A percentile compares a stretch with the other conserved stretches of the same genome.
Evolutionary conservation across 1,140 invertebrate genomes (phyloP).

Genomic region (Penaeus chinensis): DNA sequence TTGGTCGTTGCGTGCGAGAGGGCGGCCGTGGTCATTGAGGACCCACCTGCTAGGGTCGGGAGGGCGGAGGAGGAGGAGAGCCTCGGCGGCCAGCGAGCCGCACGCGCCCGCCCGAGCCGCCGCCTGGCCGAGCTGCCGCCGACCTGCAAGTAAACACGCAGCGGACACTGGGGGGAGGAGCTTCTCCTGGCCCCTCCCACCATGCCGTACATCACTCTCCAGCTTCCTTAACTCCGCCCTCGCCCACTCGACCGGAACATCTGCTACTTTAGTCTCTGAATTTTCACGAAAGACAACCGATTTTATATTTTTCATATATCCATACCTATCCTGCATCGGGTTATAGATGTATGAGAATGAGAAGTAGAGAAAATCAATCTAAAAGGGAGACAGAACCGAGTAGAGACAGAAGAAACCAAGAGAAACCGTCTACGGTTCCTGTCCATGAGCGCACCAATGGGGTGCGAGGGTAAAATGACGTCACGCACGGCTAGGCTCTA

Average conservation of each 20-base stretch:
- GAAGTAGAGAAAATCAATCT: slow-evolving; percentile 21
- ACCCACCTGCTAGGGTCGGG: slow-evolving; percentile 49
- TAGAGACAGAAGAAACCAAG: slow-evolving; percentile 45
- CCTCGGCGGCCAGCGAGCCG: slow-evolving; percentile 52
- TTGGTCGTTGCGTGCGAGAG: slow-evolving; percentile 52
- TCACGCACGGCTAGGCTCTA: slow-evolving; percentile 46
- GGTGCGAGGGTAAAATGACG: slow-evolving; percentile 38
- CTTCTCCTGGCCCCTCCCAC: slow-evolving; percentile 11
- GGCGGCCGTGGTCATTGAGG: slow-evolving; percentile 32
- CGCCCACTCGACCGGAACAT: slow-evolving; percentile 55
- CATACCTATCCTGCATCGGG: not conserved
- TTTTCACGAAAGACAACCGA: slow-evolving; percentile 41
- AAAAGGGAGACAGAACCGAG: slow-evolving; percentile 30
- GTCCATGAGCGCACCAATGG: slow-evolving; percentile 51
- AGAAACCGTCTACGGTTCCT: slow-evolving; percentile 57
- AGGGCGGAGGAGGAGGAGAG: slow-evolving; percentile 34
- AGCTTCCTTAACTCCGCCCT: slow-evolving; percentile 43
- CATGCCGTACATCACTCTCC: slow-evolving; percentile 54
- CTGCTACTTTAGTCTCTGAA: slow-evolving; percentile 54
- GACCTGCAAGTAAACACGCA: slow-evolving; percentile 48
- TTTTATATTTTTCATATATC: slow-evolving; percentile 12
- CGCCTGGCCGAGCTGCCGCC: slow-evolving; percentile 51
- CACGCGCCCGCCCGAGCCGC: slow-evolving; percentile 42
- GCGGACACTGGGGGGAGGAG: slow-evolving; percentile 48
- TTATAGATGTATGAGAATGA: not conserved